Percentiles rank a stretch among this genome's conserved stretches.
phyloP scores from a whole-genome alignment of 2,888 invertebrate genomes.

The Trisateles emortualis region DNA sequence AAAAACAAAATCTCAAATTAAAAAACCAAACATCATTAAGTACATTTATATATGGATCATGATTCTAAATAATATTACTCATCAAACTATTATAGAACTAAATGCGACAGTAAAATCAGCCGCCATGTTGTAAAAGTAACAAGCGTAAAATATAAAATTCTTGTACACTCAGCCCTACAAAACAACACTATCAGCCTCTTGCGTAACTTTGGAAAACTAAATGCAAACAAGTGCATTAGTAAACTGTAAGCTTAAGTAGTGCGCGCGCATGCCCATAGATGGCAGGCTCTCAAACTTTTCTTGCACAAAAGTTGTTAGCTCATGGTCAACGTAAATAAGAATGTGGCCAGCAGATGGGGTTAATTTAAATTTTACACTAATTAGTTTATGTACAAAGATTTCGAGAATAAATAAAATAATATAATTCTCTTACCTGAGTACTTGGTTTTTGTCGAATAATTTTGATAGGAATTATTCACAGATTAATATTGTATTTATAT shows the following conservation, averaged over 20 bases:
- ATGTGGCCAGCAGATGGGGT: slow-evolving; percentile 70
- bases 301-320: slow-evolving; percentile 27
- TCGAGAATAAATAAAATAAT: background rate
- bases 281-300: slow-evolving; percentile 70
- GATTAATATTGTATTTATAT: too few species aligned
- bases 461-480: too few species aligned
- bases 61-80: slow-evolving; percentile 7
- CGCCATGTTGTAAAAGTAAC: slow-evolving; percentile 16
- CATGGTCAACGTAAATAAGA: slow-evolving; percentile 54
- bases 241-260: slow-evolving; percentile 53
- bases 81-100: slow-evolving; percentile 4
- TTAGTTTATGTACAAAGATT: background rate
- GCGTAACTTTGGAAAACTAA: slow-evolving; percentile 45
- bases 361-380: slow-evolving; percentile 30
- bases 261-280: slow-evolving; percentile 72
- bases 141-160: slow-evolving; percentile 12
- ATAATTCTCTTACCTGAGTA: background rate
- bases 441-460: too few species aligned
- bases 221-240: slow-evolving; percentile 30
- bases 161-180: slow-evolving; percentile 7
- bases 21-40: too few species aligned
- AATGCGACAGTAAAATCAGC: slow-evolving; percentile 1
- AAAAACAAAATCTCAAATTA: too few species aligned
- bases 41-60: too few species aligned
- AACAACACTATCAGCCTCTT: slow-evolving; percentile 56